phyloP scores from a whole-genome alignment of 2,797 vertebrate genomes.

The Xenentodon cancila region DNA sequence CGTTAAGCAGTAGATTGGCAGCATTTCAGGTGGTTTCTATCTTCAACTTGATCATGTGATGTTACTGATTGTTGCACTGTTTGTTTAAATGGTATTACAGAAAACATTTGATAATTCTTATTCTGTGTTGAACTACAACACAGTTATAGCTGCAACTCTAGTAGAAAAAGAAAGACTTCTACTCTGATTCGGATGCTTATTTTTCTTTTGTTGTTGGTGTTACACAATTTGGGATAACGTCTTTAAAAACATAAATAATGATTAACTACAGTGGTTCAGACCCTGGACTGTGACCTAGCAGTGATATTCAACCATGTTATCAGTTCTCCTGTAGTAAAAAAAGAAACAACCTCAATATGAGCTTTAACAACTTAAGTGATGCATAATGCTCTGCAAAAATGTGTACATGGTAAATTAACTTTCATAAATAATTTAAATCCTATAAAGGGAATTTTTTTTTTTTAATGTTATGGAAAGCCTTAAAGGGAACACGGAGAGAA shows the following conservation, averaged over 20 bases:
- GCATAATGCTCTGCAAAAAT: no score
- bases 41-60: no score
- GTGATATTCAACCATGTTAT: constrained; percentile 59
- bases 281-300: constrained; percentile 73
- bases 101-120: no score
- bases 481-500: no score
- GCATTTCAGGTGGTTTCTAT: no score
- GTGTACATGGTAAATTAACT: no score
- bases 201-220: not conserved
- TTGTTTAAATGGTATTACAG: no score
- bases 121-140: not conserved
- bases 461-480: no score
- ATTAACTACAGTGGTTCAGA: constrained; percentile 61
- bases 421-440: no score
- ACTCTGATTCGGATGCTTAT: not conserved
- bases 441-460: no score
- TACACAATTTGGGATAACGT: constrained; percentile 17
- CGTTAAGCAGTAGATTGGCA: no score
- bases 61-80: no score
- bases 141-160: not conserved
- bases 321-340: constrained; percentile 38
- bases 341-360: constrained; percentile 22
- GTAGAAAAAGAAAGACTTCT: not conserved
- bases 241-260: constrained; percentile 54
- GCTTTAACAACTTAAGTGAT: constrained; percentile 18